Evolutionary conservation across 2,888 invertebrate species (phyloP).

Genomic region (Hydrotaea diabolus): DNA sequence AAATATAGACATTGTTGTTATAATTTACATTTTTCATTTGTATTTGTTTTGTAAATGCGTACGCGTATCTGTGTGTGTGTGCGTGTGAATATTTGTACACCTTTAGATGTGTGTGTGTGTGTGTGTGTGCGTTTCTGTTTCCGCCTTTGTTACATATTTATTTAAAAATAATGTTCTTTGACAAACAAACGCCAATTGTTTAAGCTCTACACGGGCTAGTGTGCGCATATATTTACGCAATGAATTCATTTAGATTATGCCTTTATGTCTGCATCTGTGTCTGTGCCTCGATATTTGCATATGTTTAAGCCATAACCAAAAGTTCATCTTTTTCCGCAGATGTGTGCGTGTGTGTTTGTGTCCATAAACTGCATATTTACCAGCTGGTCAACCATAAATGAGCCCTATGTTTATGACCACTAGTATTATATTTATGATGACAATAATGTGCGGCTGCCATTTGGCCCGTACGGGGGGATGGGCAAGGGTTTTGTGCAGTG

Average conservation of each 20-base stretch:
- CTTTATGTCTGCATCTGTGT: background rate
- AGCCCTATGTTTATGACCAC: conserved; percentile 36
- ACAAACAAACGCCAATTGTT: conserved; percentile 34
- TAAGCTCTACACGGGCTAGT: background rate
- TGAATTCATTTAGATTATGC: conserved; percentile 37
- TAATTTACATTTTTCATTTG: conserved; percentile 17
- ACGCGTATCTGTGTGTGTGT: too few relatives aligned
- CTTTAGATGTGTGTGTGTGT: conserved; percentile 21
- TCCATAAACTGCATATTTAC: conserved; percentile 58
- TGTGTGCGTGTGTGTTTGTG: conserved; percentile 17
- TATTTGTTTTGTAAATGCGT: conserved; percentile 15
- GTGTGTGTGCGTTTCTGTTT: background rate
- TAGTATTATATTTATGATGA: conserved; percentile 46
- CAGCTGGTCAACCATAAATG: conserved; percentile 63
- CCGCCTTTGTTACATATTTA: conserved; percentile 12
- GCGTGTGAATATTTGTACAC: conserved; percentile 28
- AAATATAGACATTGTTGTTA: conserved; percentile 17
- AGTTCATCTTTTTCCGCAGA: conserved; percentile 20
- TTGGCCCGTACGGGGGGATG: background rate
- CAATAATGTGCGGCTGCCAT: conserved; percentile 42
- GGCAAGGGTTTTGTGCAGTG: too few relatives aligned
- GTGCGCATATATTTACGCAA: conserved; percentile 23
- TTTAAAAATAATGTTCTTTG: conserved; percentile 40
- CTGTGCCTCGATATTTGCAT: too few relatives aligned
- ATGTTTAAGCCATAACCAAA: background rate